Percentiles rank a stretch among this genome's conserved stretches.
Evolutionary conservation across 53 echinoderm and acorn worm genomes (phyloP).

Genomic region (Arbacia lixula): DNA sequence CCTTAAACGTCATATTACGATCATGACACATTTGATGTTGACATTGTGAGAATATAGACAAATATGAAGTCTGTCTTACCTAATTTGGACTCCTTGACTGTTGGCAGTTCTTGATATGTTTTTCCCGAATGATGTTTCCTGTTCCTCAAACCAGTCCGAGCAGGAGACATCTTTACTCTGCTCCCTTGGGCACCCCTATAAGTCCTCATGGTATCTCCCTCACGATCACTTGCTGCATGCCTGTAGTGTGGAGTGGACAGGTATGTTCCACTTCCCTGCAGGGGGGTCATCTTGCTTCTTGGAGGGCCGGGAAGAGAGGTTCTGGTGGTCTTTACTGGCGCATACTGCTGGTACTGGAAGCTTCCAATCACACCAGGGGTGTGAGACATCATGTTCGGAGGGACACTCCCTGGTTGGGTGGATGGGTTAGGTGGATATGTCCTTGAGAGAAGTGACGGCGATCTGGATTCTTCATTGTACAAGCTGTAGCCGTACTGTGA

Average conservation of each 20-base stretch:
- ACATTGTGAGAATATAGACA: no score
- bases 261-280: slow-evolving; percentile 26
- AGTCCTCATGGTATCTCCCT: background rate
- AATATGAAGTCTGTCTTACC: no score
- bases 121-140: slow-evolving; percentile 26
- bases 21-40: no score
- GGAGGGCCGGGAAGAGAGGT: slow-evolving; percentile 17
- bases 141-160: slow-evolving; percentile 1
- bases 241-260: slow-evolving; percentile 28
- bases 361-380: background rate
- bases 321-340: slow-evolving; percentile 22
- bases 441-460: background rate
- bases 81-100: slow-evolving; percentile 52
- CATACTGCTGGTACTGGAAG: slow-evolving; percentile 33
- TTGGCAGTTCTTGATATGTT: slow-evolving; percentile 25
- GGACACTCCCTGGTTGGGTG: background rate
- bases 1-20: no score
- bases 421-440: slow-evolving; percentile 27
- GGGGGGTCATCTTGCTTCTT: background rate
- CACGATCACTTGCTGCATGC: background rate
- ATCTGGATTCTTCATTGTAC: slow-evolving; percentile 13
- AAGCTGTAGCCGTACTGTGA: slow-evolving; percentile 38
- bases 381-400: background rate
- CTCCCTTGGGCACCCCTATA: slow-evolving; percentile 45
- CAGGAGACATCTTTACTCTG: slow-evolving; percentile 42